A percentile compares a stretch with the other conserved stretches of the same genome.
These are phyloP conservation scores for Probosciger aterrimus DNA, from an alignment of 2,113 vertebrate genomes.

Conservation along the genomic window DNA sequence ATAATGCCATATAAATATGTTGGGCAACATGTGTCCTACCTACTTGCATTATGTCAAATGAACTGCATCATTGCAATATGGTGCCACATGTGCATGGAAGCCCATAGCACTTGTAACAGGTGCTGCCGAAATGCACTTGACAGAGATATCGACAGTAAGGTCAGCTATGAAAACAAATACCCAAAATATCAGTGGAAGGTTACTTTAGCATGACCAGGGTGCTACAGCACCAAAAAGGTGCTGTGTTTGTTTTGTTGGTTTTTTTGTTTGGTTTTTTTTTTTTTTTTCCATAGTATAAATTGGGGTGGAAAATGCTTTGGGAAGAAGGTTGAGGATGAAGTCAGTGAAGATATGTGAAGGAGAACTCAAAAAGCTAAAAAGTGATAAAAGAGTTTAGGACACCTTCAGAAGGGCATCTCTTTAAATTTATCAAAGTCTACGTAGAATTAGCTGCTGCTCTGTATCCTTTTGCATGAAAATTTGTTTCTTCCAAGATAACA, in stretches of 20 bases:
- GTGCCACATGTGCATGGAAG: constrained; percentile 81
- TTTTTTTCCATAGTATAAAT: background rate
- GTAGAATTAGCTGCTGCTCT: background rate
- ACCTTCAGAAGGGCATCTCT: background rate
- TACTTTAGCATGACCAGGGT: fast-evolving
- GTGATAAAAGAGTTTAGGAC: background rate
- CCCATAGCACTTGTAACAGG: constrained; percentile 82
- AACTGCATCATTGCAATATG: constrained; percentile 89
- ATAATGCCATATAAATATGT: constrained; percentile 42
- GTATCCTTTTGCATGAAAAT: background rate
- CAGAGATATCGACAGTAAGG: constrained; percentile 69
- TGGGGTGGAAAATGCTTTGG: fast-evolving
- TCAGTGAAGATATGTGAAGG: background rate
- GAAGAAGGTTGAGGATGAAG: background rate
- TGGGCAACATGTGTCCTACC: constrained; percentile 67
- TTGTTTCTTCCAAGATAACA: background rate
- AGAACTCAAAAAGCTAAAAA: background rate
- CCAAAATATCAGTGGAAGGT: constrained; percentile 21
- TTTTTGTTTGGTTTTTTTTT: background rate
- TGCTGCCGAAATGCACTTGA: constrained; percentile 68
- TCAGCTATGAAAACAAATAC: constrained; percentile 54
- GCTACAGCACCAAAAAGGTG: fast-evolving
- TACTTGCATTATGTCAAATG: constrained; percentile 78
- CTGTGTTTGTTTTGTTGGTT: background rate
- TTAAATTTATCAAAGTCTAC: background rate